Conservation (phyloP, 2,797 vertebrate genomes). For the Tragelaphus eurycerus region DNA sequence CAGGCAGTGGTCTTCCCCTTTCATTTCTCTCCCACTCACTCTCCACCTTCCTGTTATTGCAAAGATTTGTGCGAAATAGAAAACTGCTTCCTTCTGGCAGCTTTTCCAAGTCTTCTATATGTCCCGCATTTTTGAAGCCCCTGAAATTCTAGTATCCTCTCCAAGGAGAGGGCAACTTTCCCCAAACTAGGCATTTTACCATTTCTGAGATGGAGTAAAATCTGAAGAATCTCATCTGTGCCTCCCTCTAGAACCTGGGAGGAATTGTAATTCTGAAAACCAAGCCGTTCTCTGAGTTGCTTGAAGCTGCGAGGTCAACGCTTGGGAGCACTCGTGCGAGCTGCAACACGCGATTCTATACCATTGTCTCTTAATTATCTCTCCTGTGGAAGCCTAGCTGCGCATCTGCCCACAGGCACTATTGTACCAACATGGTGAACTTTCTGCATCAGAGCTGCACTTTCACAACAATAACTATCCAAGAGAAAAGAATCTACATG, state of each 20-base stretch:
- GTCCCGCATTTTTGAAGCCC: conserved; percentile 30
- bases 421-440: conserved; percentile 66
- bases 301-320: conserved; percentile 75
- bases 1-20: background rate
- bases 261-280: conserved; percentile 75
- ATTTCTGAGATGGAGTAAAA: background rate
- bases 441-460: conserved; percentile 48
- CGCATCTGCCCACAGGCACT: conserved; percentile 76
- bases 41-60: background rate
- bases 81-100: conserved; percentile 60
- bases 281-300: conserved; percentile 49
- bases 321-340: conserved; percentile 33
- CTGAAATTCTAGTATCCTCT: conserved; percentile 53
- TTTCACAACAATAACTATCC: conserved; percentile 62
- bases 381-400: conserved; percentile 77
- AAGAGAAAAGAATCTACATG: conserved; percentile 56
- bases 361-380: conserved; percentile 77
- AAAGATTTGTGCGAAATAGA: background rate
- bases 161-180: background rate
- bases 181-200: background rate
- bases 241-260: conserved; percentile 59
- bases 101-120: conserved; percentile 52
- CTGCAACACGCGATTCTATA: conserved; percentile 45
- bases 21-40: background rate
- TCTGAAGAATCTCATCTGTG: conserved; percentile 15